Percentiles rank a stretch among this genome's conserved stretches.
Conservation (phyloP, 2,888 invertebrate species). For the Busseola fusca region DNA sequence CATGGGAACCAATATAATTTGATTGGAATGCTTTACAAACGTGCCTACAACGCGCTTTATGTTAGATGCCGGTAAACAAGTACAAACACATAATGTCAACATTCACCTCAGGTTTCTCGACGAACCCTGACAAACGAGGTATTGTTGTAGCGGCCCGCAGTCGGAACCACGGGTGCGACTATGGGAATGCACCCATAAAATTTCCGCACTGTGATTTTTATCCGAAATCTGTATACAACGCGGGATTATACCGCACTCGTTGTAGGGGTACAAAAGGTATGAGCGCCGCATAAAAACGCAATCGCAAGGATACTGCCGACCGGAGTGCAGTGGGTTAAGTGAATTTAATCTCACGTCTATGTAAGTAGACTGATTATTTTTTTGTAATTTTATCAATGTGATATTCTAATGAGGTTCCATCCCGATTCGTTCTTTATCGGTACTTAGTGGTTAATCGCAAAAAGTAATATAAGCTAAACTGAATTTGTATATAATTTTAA, state of each 20-base stretch:
- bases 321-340: slow-evolving; percentile 51
- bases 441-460: slow-evolving; percentile 5
- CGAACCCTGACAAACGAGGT: slow-evolving; percentile 85
- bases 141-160: slow-evolving; percentile 75
- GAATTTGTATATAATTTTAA: slow-evolving; percentile 25
- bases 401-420: not conserved
- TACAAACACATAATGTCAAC: slow-evolving; percentile 67
- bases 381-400: not conserved
- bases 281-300: slow-evolving; percentile 62
- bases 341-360: slow-evolving; percentile 40
- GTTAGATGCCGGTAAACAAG: slow-evolving; percentile 64
- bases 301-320: slow-evolving; percentile 63
- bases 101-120: slow-evolving; percentile 76
- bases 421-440: not conserved
- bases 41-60: slow-evolving; percentile 56
- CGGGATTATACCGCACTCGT: slow-evolving; percentile 67
- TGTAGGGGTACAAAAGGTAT: slow-evolving; percentile 74
- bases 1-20: slow-evolving; percentile 51
- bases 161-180: slow-evolving; percentile 71
- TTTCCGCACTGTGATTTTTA: slow-evolving; percentile 82
- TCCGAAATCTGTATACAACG: slow-evolving; percentile 71
- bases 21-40: slow-evolving; percentile 57
- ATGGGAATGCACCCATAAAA: slow-evolving; percentile 82
- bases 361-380: slow-evolving; percentile 45
- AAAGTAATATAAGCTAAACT: slow-evolving; percentile 3